Conservation (phyloP, 2,113 vertebrate species). For the Xenopus tropicalis region DNA sequence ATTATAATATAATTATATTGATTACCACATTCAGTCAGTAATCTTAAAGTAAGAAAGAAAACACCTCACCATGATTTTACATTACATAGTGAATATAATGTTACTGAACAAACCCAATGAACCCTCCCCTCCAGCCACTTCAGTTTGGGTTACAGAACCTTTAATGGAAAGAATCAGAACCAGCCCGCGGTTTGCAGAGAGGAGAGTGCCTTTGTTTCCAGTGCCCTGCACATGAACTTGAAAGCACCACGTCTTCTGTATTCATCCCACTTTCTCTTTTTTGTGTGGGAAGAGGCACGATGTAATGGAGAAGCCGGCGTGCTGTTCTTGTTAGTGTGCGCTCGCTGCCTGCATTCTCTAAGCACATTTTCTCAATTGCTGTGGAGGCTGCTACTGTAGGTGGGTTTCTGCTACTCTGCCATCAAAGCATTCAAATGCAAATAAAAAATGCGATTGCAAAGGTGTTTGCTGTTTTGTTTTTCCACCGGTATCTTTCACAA, state of each 20-base stretch:
- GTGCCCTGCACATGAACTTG: conserved; percentile 28
- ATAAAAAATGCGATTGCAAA: neutral
- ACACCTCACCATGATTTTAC: no score
- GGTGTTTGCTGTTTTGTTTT: conserved; percentile 1
- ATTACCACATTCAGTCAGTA: no score
- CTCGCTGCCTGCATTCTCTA: conserved; percentile 11
- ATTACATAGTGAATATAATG: no score
- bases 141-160: neutral
- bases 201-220: neutral
- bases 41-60: no score
- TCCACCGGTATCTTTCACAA: no score
- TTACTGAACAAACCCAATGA: no score
- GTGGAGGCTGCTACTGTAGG: conserved; percentile 5
- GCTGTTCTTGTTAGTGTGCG: conserved; percentile 10
- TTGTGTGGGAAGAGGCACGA: neutral
- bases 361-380: conserved; percentile 21
- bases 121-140: neutral
- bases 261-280: neutral
- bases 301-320: neutral
- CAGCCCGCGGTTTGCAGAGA: neutral
- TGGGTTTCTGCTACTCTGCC: conserved; percentile 12
- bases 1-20: no score
- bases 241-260: conserved; percentile 19
- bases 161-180: neutral
- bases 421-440: conserved; percentile 31